Evolutionary conservation across 2,888 invertebrate genomes (phyloP).

Genomic region (Chelonus formosanus): DNA sequence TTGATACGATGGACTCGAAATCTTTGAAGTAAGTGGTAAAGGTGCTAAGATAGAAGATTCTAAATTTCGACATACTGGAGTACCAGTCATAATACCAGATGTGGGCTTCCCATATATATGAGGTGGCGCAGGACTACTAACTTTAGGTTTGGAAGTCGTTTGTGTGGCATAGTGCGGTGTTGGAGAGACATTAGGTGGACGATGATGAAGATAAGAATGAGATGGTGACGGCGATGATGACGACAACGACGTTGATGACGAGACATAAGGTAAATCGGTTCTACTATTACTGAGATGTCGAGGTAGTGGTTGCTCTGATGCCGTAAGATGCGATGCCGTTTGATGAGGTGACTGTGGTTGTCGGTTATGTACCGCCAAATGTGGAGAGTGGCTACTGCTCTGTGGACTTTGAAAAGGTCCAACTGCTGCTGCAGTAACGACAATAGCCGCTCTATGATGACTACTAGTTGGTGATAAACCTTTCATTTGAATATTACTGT

Average conservation of each 20-base stretch:
- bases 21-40: constrained; percentile 71
- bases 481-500: too few relatives aligned
- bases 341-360: constrained; percentile 59
- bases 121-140: constrained; percentile 80
- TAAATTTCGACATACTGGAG: constrained; percentile 67
- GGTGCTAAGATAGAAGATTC: constrained; percentile 62
- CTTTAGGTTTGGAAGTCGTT: constrained; percentile 68
- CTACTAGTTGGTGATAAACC: too few relatives aligned
- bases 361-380: too few relatives aligned
- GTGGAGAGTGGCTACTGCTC: background rate
- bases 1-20: constrained; percentile 66
- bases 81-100: constrained; percentile 70
- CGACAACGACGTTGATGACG: too few relatives aligned
- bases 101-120: constrained; percentile 77
- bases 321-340: constrained; percentile 53
- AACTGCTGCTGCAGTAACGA: too few relatives aligned
- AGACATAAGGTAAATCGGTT: constrained; percentile 54
- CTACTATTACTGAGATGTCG: constrained; percentile 60
- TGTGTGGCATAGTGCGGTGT: constrained; percentile 67
- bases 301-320: constrained; percentile 49
- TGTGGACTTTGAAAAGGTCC: too few relatives aligned
- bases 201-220: constrained; percentile 65
- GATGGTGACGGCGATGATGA: constrained; percentile 35
- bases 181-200: constrained; percentile 66
- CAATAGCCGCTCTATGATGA: too few relatives aligned